phyloP scores from a whole-genome alignment of 2,797 vertebrate genomes.

The Leptodactylus fallax region DNA sequence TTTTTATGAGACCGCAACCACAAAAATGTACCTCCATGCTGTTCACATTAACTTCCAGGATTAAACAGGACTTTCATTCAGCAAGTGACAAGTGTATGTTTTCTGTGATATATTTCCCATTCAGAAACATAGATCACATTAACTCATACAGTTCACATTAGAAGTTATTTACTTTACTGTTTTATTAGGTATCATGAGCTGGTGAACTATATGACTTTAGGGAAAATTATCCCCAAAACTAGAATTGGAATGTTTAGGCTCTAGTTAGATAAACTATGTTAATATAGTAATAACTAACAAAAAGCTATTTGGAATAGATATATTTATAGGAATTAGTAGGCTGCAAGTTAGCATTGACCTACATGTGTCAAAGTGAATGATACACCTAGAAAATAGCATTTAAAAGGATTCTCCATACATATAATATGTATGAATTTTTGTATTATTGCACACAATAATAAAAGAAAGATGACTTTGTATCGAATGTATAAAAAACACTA shows the following conservation, averaged over 20 bases:
- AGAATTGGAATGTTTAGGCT: neutral
- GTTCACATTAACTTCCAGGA: conserved; percentile 34
- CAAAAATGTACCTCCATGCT: conserved; percentile 39
- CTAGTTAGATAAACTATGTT: neutral
- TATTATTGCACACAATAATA: neutral
- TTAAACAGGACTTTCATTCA: conserved; percentile 47
- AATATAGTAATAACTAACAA: neutral
- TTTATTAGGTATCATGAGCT: conserved; percentile 20
- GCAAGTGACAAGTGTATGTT: conserved; percentile 27
- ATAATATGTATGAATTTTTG: no score
- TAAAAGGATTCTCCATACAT: neutral
- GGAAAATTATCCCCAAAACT: conserved; percentile 22
- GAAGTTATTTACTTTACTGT: conserved; percentile 34
- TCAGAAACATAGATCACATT: conserved; percentile 35
- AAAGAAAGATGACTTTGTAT: neutral
- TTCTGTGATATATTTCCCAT: conserved; percentile 35
- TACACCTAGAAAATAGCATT: no score
- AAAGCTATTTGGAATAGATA: neutral
- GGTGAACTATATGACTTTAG: neutral
- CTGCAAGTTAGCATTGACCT: no score
- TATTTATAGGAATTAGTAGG: neutral
- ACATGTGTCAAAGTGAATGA: no score
- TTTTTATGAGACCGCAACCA: conserved; percentile 30
- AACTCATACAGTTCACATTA: conserved; percentile 24
- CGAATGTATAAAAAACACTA: neutral